Base-by-base conservation (phyloP, 2,113 vertebrate species). In the Stigmatopora nigra region DNA sequence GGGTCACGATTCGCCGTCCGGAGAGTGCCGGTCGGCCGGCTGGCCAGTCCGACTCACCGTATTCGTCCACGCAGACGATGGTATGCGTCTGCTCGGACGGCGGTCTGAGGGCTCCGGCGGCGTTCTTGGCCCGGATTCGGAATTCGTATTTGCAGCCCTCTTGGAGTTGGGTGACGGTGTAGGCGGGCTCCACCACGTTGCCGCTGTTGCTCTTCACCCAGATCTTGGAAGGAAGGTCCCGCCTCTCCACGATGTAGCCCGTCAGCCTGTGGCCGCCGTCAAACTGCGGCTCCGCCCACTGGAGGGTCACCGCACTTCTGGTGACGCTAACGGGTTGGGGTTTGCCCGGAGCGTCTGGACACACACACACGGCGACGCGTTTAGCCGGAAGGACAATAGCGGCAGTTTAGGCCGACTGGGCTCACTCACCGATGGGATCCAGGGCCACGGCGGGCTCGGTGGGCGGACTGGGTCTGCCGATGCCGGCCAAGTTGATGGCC, bases 91-190 rank as follows among this genome's bases (percentile, higher is more conserved):
- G 86, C 82, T 99, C 96, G n/a, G 96, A 98, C 60, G 97, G 95
- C 64, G 93, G 92, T 76, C 97, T 99, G 57, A 99, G 89, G 41
- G 96, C 95, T 46, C 97, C 97, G 44, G 97, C 96, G 3, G 94
- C 92, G 71, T 99, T 99, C 86, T 97, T 99, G 10, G 97, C 97
- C 83, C 94, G 91, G 73, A 99, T 92, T 88, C 97, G 94, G 84
- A 99, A 99, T 79, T 99, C 97, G 1, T 94, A 98, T 82, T 98
- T 98, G 85, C 93, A 94, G 65, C 97, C 97, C 77, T 98, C 97
- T 65, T 82, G 86, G 64, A 99, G 88, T 61, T 97, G 93, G 61
- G 86, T 93, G 36, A 96, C 92, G 70, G 96, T 99, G 86, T 90
- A 98, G 56, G 94, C 97, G 80, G 94, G 95, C 14, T 99, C 96